phyloP scores from a whole-genome alignment of 64 coral and sea anemone genomes.

The Cladopsammia gracilis region DNA sequence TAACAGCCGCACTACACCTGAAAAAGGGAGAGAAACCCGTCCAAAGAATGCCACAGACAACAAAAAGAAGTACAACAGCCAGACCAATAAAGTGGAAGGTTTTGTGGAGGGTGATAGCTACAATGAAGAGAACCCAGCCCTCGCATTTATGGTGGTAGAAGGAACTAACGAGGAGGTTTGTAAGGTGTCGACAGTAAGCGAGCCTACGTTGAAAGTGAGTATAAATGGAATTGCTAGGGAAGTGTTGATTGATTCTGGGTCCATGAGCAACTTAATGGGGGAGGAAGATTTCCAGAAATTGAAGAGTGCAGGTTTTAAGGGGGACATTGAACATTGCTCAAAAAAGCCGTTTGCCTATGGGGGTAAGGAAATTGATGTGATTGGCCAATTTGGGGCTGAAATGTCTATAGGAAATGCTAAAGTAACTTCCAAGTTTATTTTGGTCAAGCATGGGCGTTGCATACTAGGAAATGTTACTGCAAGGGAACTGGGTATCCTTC shows the following conservation, averaged over 20 bases:
- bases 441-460: background rate
- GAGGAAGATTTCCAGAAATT: conserved; percentile 30
- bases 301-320: conserved; percentile 7
- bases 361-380: background rate
- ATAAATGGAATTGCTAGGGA: conserved; percentile 55
- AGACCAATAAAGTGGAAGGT: too few species aligned
- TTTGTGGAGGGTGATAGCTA: too few species aligned
- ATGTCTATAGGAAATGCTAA: background rate
- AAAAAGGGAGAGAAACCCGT: too few species aligned
- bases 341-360: conserved; percentile 59
- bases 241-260: conserved; percentile 66
- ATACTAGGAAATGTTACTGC: background rate
- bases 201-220: conserved; percentile 38
- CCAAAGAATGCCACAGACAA: too few species aligned
- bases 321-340: background rate
- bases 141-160: background rate
- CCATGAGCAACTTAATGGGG: conserved; percentile 59
- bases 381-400: background rate
- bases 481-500: too few species aligned
- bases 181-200: background rate
- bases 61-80: too few species aligned
- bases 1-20: too few species aligned
- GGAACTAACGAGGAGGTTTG: too few species aligned
- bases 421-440: background rate
- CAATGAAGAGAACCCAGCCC: background rate